Evolutionary conservation across 2,888 invertebrate species (phyloP).

Genomic region (Resseliella maxima): DNA sequence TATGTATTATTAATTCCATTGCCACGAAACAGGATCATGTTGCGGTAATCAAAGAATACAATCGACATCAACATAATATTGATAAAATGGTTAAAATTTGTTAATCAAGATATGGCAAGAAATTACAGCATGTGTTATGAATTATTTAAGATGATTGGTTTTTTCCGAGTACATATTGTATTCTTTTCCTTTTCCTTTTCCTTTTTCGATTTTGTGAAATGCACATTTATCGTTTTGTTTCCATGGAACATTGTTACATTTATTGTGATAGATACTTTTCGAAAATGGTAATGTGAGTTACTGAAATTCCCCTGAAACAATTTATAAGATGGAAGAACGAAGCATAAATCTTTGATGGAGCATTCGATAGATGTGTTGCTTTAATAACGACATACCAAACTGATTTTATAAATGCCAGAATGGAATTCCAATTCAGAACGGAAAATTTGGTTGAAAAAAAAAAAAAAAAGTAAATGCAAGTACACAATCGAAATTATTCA

Average conservation of each 20-base stretch:
- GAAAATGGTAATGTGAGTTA: no score
- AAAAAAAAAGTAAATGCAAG: not conserved
- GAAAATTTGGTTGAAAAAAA: not conserved
- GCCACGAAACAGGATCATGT: not conserved
- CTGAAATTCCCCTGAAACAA: no score
- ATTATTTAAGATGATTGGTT: slow-evolving; percentile 37
- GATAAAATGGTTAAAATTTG: slow-evolving; percentile 26
- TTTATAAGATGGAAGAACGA: not conserved
- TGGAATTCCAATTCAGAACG: no score
- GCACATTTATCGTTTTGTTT: not conserved
- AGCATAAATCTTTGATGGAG: not conserved
- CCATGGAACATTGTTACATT: not conserved
- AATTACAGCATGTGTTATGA: not conserved
- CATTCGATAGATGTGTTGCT: not conserved
- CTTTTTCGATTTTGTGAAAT: not conserved
- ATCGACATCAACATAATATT: slow-evolving; percentile 33
- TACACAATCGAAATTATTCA: not conserved
- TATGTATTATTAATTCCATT: slow-evolving; percentile 4
- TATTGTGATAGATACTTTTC: not conserved
- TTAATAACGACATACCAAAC: not conserved
- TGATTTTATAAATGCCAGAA: no score
- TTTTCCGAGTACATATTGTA: no score
- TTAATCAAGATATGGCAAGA: not conserved
- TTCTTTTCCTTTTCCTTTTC: not conserved
- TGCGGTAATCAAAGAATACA: slow-evolving; percentile 6